phyloP scores from a whole-genome alignment of 1,140 invertebrate species.

The Camponotus vicinus region DNA sequence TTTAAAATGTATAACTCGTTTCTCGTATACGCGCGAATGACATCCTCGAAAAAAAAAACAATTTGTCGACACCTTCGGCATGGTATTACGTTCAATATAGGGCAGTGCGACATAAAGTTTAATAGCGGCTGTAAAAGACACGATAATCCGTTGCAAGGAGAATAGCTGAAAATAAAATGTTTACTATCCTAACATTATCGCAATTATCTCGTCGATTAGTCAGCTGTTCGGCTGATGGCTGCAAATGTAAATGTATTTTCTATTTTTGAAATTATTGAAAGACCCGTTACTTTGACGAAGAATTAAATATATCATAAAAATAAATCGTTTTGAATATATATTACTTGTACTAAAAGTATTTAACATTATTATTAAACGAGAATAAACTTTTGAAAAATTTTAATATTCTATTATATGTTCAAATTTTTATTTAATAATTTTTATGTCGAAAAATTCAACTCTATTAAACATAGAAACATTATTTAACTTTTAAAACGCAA shows the following conservation, averaged over 20 bases:
- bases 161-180: conserved; percentile 50
- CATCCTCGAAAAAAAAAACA: conserved; percentile 33
- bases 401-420: not conserved
- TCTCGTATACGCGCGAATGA: conserved; percentile 28
- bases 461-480: conserved; percentile 7
- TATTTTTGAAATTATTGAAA: conserved; percentile 13
- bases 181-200: conserved; percentile 37
- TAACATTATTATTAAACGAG: not conserved
- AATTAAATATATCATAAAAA: conserved; percentile 15
- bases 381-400: not conserved
- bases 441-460: conserved; percentile 24
- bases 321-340: not conserved
- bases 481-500: not conserved
- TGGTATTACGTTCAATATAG: not conserved
- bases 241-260: conserved; percentile 28
- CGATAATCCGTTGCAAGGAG: conserved; percentile 36
- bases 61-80: conserved; percentile 13
- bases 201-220: conserved; percentile 6
- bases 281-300: not conserved
- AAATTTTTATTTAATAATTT: conserved; percentile 19
- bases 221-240: conserved; percentile 6
- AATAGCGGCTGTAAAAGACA: conserved; percentile 19
- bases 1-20: conserved; percentile 27
- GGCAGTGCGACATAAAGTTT: conserved; percentile 23
- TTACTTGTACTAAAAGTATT: conserved; percentile 15